Base-by-base conservation (phyloP, 2,113 vertebrate genomes). In the Morone chrysops region DNA sequence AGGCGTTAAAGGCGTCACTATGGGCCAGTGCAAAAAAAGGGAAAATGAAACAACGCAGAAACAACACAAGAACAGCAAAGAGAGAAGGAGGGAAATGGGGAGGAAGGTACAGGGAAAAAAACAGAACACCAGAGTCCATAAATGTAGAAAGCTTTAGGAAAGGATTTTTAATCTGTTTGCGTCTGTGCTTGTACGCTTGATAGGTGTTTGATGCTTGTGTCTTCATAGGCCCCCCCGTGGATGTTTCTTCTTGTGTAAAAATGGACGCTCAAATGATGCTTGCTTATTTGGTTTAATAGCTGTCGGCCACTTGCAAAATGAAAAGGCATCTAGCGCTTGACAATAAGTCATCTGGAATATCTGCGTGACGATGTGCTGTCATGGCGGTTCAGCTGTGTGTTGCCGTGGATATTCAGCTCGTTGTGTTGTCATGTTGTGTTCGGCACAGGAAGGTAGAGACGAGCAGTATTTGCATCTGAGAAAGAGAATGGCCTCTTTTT, bases 1-100 rank as follows among this genome's bases (percentile, higher is more conserved):
- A 94, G 97, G 97, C 96, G 96, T 96, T 96, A 97, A 93, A 97
- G 96, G 96, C 95, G 94, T 95, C 94, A 97, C 96, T 96, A 96
- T 93, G 95, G 95, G 90, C 94, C 92, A 92, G 92, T 86, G 91
- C 78, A 81, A 87, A 87, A 87, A 86, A 87, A 87, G 0, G 76
- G 87, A 85, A 84, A 92, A 83, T 71, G 71, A 89, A 92, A 87
- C 84, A 90, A 91, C 76, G 83, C 53, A 90, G 79, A 91, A 90
- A 92, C 90, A 93, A 91, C 78, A 92, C 82, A 92, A 88, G 85
- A 92, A 92, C 68, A 94, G 92, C 89, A 94, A 68, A 93, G 84
- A 92, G 82, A 92, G 78, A 61, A 85, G 81, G 71, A 68, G 77
- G 87, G 75, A 73, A 75, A 89, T 73, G 66, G 89, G 86, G 54